Conservation (phyloP, 2,888 invertebrate genomes). For the Gandaritis pyraliata region DNA sequence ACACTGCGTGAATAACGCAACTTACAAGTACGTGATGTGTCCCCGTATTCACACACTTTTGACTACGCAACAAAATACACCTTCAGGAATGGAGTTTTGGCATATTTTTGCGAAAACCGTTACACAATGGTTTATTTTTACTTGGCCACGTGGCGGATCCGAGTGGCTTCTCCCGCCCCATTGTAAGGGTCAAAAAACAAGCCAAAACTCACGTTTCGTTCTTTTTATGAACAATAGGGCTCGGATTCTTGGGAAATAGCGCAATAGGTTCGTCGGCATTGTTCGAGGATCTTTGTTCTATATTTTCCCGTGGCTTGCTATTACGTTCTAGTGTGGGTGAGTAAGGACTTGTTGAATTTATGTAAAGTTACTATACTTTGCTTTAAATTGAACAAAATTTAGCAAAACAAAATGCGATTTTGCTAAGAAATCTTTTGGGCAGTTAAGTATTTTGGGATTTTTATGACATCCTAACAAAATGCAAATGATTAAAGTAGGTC, state of each 20-base stretch:
- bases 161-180: conserved; percentile 55
- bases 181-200: conserved; percentile 77
- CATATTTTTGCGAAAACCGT: conserved; percentile 30
- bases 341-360: no score
- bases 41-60: neutral
- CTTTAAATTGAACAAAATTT: no score
- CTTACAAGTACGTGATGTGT: neutral
- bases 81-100: conserved; percentile 22
- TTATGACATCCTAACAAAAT: no score
- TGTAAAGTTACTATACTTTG: no score
- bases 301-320: conserved; percentile 52
- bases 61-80: conserved; percentile 7
- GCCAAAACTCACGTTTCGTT: conserved; percentile 72
- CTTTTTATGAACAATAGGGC: conserved; percentile 66
- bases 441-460: no score
- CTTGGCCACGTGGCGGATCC: conserved; percentile 68
- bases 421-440: no score
- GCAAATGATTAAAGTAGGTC: no score
- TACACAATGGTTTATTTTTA: conserved; percentile 45
- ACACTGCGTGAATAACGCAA: neutral
- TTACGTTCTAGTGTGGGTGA: neutral
- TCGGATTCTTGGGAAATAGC: conserved; percentile 65
- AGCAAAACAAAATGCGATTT: no score
- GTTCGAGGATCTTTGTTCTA: conserved; percentile 56
- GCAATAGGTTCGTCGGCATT: conserved; percentile 57